Evolutionary conservation across 2,797 vertebrate genomes (phyloP), one percentile per base, ranked within the genome.

Genomic region (Xerus rutilus): DNA sequence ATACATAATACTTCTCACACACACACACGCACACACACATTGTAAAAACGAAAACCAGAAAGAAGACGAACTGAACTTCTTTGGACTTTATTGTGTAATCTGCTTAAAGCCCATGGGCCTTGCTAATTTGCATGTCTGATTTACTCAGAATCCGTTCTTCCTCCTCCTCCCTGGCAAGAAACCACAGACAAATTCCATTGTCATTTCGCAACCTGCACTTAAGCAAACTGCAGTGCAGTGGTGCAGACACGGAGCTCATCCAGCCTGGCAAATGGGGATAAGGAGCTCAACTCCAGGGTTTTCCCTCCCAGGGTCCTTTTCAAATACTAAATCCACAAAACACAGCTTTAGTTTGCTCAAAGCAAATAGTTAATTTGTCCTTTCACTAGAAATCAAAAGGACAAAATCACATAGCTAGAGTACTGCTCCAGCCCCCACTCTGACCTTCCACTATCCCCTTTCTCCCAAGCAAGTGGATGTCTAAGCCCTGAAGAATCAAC

Each of bases 361-460:
- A 97, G 96, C 96, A 97, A 98, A 97, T 79, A 97, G 95, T 96
- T 97, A 91, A 97, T 97, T 97, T 97, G 96, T 95, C 93, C 96
- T 95, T 96, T 97, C 96, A 96, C 84, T 72, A 45, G 73, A 95
- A 97, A 97, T 96, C 95, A 96, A 97, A 97, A 96, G 93, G 84
- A 74, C 89, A 91, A 89, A 97, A 92, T 96, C 95, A 82, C 93
- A 93, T 39, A 86, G 83, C 82, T 20, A 39, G 76, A 67, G 74
- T 20, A 39, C 8, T 20, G 94, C 96, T 74, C 65, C 89, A 78
- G 87, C 86, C 83, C 62, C 47, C 4, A 47, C 69, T 11, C 43
- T 57, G 85, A 91, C 95, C 86, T 62, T 92, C 94, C 62, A 47
- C 52, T 62, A 64, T 15, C 4, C 84, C 81, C 69, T 79, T 67